Conservation (phyloP, 1,140 invertebrate species). For the Nilaparvata lugens region DNA sequence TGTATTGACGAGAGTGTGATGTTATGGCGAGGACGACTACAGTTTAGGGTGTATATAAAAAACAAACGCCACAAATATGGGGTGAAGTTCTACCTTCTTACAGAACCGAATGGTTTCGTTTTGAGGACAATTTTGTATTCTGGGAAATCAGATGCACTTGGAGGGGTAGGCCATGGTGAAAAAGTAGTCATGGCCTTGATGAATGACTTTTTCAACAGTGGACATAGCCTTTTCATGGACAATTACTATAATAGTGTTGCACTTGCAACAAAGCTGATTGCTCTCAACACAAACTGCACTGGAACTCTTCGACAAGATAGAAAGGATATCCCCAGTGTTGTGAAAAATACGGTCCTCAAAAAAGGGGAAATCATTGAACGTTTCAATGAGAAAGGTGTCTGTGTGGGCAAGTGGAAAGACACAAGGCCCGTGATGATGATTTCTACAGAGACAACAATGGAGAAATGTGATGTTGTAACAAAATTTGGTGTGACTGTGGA, state of each 20-base stretch:
- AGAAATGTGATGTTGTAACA: too few species aligned
- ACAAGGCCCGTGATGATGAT: slow-evolving; percentile 30
- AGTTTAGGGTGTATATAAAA: too few species aligned
- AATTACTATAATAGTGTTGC: slow-evolving; percentile 13
- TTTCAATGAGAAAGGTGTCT: not conserved
- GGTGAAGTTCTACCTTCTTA: too few species aligned
- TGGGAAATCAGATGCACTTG: not conserved
- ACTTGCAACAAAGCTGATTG: not conserved
- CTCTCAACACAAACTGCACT: not conserved
- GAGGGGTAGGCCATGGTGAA: not conserved
- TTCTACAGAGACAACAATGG: too few species aligned
- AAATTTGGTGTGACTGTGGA: too few species aligned
- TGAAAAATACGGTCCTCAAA: not conserved
- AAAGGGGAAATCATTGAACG: slow-evolving; percentile 1
- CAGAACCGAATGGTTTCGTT: slow-evolving; percentile 17
- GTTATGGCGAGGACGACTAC: too few species aligned
- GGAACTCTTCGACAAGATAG: slow-evolving; percentile 3
- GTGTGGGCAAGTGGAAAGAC: slow-evolving; percentile 32
- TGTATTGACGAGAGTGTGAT: too few species aligned
- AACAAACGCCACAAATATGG: too few species aligned
- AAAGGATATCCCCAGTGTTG: not conserved
- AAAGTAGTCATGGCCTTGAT: slow-evolving; percentile 1
- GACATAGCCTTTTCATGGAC: slow-evolving; percentile 19
- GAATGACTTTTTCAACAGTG: slow-evolving; percentile 8
- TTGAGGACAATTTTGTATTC: slow-evolving; percentile 15